Evolutionary conservation across 2,113 vertebrate genomes (phyloP).

Genomic region (cat (Felis catus)): DNA sequence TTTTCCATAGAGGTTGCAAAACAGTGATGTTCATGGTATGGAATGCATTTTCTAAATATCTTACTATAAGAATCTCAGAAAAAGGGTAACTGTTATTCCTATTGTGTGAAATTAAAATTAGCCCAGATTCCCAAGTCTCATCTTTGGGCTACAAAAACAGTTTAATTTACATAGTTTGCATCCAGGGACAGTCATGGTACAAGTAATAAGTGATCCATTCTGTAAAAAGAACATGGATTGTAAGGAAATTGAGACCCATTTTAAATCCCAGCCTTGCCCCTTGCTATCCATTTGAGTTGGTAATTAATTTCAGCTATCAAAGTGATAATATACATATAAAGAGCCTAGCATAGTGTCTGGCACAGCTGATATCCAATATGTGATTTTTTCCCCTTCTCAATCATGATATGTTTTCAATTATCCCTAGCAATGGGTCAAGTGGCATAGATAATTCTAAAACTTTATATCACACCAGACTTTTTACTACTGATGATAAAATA

Average conservation of each 20-base stretch:
- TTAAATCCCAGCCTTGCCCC: not conserved
- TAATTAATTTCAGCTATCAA: not conserved
- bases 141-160: not conserved
- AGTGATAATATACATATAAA: not conserved
- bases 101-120: not conserved
- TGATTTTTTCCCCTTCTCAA: not conserved
- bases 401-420: conserved; percentile 26
- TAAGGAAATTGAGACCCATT: not conserved
- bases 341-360: not conserved
- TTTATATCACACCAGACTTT: conserved; percentile 12
- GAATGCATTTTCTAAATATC: not conserved
- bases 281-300: not conserved
- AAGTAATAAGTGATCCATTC: not conserved
- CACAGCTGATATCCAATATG: not conserved
- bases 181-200: not conserved
- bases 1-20: conserved; percentile 2
- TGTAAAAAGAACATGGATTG: not conserved
- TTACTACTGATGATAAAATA: conserved; percentile 28
- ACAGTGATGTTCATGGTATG: not conserved
- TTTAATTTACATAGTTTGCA: conserved; percentile 8
- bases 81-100: not conserved
- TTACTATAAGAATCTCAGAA: not conserved
- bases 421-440: conserved; percentile 19
- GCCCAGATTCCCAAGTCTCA: not conserved
- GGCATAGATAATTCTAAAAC: conserved; percentile 53